These are phyloP conservation scores for Rhyacophila evoluta DNA, from an alignment of 2,888 invertebrate species.

Conservation along the genomic window DNA sequence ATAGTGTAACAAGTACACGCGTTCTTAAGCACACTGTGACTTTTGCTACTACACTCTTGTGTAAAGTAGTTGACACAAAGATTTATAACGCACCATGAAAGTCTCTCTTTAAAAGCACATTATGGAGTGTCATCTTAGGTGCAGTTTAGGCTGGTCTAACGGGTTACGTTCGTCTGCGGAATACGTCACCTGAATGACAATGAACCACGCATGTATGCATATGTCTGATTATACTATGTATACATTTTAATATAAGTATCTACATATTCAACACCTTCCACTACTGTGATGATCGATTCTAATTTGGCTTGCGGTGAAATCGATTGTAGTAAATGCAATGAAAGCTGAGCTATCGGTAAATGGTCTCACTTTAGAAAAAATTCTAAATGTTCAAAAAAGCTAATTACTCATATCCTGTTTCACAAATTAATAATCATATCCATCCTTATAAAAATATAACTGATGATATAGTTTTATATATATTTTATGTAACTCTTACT, in stretches of 20 bases:
- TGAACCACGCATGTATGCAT: background rate
- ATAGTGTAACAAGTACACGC: too few relatives aligned
- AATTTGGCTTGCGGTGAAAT: conserved; percentile 19
- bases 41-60: background rate
- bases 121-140: conserved; percentile 24
- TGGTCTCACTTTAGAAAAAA: too few relatives aligned
- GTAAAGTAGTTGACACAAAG: background rate
- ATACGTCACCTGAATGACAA: conserved; percentile 22
- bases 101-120: conserved; percentile 13
- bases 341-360: background rate
- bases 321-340: background rate
- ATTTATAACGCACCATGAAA: background rate
- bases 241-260: background rate
- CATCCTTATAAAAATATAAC: too few relatives aligned
- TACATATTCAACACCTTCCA: background rate
- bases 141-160: conserved; percentile 19
- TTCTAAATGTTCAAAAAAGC: too few relatives aligned
- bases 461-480: too few relatives aligned
- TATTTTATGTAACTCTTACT: too few relatives aligned
- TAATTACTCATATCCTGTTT: too few relatives aligned
- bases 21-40: background rate
- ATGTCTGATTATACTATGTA: too few relatives aligned
- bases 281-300: background rate
- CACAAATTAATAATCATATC: too few relatives aligned
- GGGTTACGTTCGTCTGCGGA: conserved; percentile 4